A percentile compares a stretch with the other conserved stretches of the same genome.
phyloP scores from a whole-genome alignment of 2,797 vertebrate genomes.

The Hyperoplus lanceolatus region DNA sequence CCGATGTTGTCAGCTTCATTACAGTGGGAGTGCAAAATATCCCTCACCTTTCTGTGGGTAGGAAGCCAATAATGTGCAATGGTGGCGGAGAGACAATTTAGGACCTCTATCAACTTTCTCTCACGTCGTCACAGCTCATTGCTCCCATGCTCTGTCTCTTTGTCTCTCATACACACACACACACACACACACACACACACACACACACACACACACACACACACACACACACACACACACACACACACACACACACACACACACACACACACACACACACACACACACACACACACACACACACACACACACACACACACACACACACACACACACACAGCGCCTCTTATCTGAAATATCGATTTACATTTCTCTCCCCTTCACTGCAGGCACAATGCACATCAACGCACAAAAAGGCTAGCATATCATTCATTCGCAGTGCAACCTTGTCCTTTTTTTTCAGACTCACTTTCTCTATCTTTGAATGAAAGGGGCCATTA shows the following conservation, averaged over 20 bases:
- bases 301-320: slow-evolving; percentile 9
- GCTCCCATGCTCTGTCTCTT: slow-evolving; percentile 32
- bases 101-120: slow-evolving; percentile 50
- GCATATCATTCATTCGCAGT: slow-evolving; percentile 36
- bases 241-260: slow-evolving; percentile 1
- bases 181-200: slow-evolving; percentile 2
- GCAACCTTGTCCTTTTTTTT: slow-evolving; percentile 48
- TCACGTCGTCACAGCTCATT: slow-evolving; percentile 58
- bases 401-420: slow-evolving; percentile 12
- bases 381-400: slow-evolving; percentile 38
- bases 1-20: slow-evolving; percentile 46
- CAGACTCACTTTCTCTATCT: slow-evolving; percentile 37
- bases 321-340: slow-evolving; percentile 9
- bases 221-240: slow-evolving; percentile 5
- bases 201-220: slow-evolving; percentile 2
- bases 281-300: slow-evolving; percentile 12
- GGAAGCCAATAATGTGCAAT: slow-evolving; percentile 50
- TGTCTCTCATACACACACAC: slow-evolving; percentile 13
- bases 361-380: slow-evolving; percentile 67
- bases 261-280: slow-evolving; percentile 6
- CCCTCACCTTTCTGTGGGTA: slow-evolving; percentile 27
- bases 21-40: slow-evolving; percentile 24
- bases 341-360: slow-evolving; percentile 59
- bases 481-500: slow-evolving; percentile 52
- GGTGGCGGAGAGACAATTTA: slow-evolving; percentile 51